Evolutionary conservation across 2,113 vertebrate species (phyloP).

Genomic region (Ahaetulla prasina): DNA sequence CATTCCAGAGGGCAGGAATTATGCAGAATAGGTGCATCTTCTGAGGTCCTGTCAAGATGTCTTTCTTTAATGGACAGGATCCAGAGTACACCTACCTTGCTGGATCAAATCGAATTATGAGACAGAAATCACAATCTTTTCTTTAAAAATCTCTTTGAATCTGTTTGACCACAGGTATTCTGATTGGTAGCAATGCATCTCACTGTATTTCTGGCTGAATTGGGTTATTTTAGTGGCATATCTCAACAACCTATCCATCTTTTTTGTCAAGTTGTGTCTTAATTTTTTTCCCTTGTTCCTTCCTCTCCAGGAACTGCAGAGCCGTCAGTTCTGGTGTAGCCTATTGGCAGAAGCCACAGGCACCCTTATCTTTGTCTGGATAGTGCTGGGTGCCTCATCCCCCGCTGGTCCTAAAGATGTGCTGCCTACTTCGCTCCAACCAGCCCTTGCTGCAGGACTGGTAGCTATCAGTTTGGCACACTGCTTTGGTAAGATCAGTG

Average conservation of each 20-base stretch:
- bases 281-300: not conserved
- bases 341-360: constrained; percentile 70
- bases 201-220: not conserved
- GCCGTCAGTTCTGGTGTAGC: constrained; percentile 72
- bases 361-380: constrained; percentile 74
- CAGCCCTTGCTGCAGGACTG: constrained; percentile 73
- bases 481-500: constrained; percentile 76
- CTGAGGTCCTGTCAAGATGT: not conserved
- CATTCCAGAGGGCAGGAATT: not conserved
- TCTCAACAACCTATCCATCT: not conserved
- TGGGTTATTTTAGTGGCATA: not conserved
- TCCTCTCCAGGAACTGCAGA: constrained; percentile 66
- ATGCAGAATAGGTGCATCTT: not conserved
- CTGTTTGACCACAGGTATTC: not conserved
- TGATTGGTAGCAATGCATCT: not conserved
- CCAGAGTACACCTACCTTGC: not conserved
- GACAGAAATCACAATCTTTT: not conserved
- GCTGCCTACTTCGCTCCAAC: constrained; percentile 61
- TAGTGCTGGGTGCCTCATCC: constrained; percentile 73
- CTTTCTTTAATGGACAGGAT: not conserved
- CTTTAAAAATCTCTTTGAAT: not conserved
- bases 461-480: constrained; percentile 64
- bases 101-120: not conserved
- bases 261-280: not conserved
- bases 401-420: constrained; percentile 15